Evolutionary conservation across 2,113 vertebrate genomes (phyloP).

Genomic region (Cisticola juncidis): DNA sequence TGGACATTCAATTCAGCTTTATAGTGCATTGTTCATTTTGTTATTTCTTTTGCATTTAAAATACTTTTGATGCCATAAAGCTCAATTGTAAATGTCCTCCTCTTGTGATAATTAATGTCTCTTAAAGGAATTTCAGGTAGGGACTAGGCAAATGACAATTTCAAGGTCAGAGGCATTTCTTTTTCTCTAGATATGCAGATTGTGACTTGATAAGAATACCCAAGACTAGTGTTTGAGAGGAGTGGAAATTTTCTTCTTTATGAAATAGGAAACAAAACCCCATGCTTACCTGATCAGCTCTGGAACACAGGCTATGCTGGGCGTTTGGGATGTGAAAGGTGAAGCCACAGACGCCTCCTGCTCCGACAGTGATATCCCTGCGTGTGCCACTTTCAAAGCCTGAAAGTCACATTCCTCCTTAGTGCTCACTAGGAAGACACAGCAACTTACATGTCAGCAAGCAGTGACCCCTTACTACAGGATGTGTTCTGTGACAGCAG

Average conservation of each 20-base stretch:
- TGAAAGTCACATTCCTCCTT: conserved; percentile 62
- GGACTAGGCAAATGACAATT: neutral
- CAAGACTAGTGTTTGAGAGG: neutral
- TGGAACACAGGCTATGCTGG: conserved; percentile 78
- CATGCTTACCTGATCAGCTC: conserved; percentile 76
- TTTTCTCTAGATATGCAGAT: neutral
- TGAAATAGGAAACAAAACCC: neutral
- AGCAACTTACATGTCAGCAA: neutral
- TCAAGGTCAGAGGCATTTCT: neutral
- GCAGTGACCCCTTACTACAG: neutral
- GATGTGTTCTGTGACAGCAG: neutral
- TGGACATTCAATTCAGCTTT: neutral
- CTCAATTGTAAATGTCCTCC: neutral
- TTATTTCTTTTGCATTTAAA: neutral
- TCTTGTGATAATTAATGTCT: neutral
- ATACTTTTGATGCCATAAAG: neutral
- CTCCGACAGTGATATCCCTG: conserved; percentile 79
- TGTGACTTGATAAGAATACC: neutral
- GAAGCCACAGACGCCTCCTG: conserved; percentile 83
- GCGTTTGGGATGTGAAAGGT: conserved; percentile 76
- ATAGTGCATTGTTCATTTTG: neutral
- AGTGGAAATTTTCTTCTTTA: neutral
- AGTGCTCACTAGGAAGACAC: neutral
- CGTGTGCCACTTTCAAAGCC: conserved; percentile 83
- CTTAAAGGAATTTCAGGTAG: neutral